phyloP scores from a whole-genome alignment of 1,140 invertebrate species.

The Drosophila punjabiensis region DNA sequence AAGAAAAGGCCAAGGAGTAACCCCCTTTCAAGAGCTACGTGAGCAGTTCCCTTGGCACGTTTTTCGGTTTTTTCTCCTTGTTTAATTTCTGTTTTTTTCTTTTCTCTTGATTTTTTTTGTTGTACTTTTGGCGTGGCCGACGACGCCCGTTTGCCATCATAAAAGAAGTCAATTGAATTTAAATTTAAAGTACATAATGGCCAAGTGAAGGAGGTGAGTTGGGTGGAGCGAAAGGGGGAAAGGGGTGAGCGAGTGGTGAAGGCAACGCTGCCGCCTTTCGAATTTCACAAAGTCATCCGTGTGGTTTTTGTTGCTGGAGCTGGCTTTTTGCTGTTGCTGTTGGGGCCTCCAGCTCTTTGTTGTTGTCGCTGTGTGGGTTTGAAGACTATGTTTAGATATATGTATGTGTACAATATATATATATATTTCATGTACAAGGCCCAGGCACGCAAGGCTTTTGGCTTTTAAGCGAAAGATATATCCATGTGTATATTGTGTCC shows the following conservation, averaged over 20 bases:
- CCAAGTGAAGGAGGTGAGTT: conserved; percentile 54
- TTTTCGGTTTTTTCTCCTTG: conserved; percentile 65
- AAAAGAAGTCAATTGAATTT: conserved; percentile 84
- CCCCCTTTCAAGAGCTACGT: conserved; percentile 48
- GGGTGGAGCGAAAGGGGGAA: background rate
- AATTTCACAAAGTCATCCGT: conserved; percentile 80
- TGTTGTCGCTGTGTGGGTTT: conserved; percentile 69
- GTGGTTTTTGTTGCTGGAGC: conserved; percentile 56
- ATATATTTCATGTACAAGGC: conserved; percentile 51
- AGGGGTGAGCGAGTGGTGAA: conserved; percentile 25
- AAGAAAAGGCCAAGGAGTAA: conserved; percentile 19
- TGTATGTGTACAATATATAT: conserved; percentile 25
- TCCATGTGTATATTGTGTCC: conserved; percentile 50
- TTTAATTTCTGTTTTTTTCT: conserved; percentile 40
- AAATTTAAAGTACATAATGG: conserved; percentile 84
- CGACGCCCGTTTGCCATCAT: conserved; percentile 81
- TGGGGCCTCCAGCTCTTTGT: conserved; percentile 50
- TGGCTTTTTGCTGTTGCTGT: conserved; percentile 44
- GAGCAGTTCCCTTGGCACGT: conserved; percentile 57
- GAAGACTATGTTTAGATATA: conserved; percentile 49
- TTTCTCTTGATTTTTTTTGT: conserved; percentile 37
- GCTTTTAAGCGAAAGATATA: conserved; percentile 41
- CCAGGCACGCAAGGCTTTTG: conserved; percentile 59
- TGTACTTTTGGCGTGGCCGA: conserved; percentile 76
- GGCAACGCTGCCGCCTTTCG: conserved; percentile 74